Evolutionary conservation across 2,797 vertebrate genomes (phyloP), one percentile per base, ranked within the genome.

Genomic region (Melanotaenia nigrans): DNA sequence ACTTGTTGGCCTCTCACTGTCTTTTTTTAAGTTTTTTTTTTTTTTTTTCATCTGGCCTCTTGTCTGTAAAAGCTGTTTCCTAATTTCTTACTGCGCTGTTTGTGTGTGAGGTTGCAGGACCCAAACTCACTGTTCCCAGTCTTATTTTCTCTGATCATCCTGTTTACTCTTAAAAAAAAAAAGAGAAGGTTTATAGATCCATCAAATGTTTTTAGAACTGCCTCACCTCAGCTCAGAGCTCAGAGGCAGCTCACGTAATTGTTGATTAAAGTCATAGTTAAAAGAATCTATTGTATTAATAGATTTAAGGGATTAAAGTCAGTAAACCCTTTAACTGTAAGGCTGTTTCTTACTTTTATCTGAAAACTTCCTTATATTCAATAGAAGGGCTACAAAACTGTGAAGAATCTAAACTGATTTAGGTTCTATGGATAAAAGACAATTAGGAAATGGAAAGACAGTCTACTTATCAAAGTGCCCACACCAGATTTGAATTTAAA

Each of bases 1-100:
- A 94, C 91, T 93, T 93, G 78, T 85, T 87, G 85, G 82, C 90
- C 90, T 91, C 85, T 76, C 90, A 89, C 84, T 88, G 92, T 91
- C 92, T 86, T 83, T 81, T 83, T 80, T 65, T 20, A 49, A 81
- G 86, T 81, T 84, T 88, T 81, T 20, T 53, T 20, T 28, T 28
- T 28, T 28, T 90, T 87, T 87, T 90, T 93, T 93, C 92, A 86
- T 93, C 91, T 90, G 79, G 83, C 80, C 82, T 71, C 86, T 22
- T 93, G 92, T 90, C 30, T 90, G 61, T 64, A 77, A 90, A 73
- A 85, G 81, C 84, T 73, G 83, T 79, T 65, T 86, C 72, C 33
- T 79, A 49, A 47, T 54, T 33, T 40, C 82, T 76, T 63, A 82
- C 57, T 63, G 58, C 54, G n/a, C 61, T 79, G 71, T 65, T 47